Conservation (phyloP, 2,797 vertebrate genomes). For the Falco concolor region DNA sequence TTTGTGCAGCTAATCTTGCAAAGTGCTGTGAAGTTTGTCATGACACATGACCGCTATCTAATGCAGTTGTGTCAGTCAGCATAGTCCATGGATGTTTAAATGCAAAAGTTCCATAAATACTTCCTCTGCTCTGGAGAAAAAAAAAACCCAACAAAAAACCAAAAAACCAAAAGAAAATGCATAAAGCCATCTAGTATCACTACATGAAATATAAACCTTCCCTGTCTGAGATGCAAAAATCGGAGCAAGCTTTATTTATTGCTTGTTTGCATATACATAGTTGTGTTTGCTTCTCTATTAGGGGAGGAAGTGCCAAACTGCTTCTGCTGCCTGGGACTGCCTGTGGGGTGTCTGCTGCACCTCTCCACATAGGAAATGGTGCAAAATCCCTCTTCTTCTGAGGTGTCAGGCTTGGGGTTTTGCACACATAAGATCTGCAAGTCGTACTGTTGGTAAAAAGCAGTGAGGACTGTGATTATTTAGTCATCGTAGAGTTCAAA, state of each 20-base stretch:
- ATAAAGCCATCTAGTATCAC: not conserved
- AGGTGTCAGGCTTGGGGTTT: not conserved
- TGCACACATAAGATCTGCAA: not conserved
- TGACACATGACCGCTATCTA: rapidly evolving
- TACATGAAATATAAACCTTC: not conserved
- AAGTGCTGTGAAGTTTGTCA: not conserved
- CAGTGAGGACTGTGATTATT: not conserved
- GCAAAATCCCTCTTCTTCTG: not conserved
- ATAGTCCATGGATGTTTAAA: not conserved
- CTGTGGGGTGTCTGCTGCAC: not conserved
- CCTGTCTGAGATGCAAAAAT: not conserved
- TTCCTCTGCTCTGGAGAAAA: not conserved
- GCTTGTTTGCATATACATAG: not conserved
- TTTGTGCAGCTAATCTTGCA: not conserved
- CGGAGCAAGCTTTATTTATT: not conserved
- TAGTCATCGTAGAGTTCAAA: not conserved
- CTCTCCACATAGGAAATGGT: not conserved
- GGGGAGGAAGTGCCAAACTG: not conserved
- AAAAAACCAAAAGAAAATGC: not conserved
- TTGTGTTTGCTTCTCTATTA: not conserved
- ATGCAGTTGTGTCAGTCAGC: not conserved
- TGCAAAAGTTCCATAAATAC: not conserved
- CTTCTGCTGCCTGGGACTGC: not conserved
- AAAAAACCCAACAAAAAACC: not conserved
- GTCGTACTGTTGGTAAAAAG: not conserved